Percentiles rank a stretch among this genome's conserved stretches.
phyloP scores from a whole-genome alignment of 2,113 vertebrate genomes.

The Neoarius graeffei region DNA sequence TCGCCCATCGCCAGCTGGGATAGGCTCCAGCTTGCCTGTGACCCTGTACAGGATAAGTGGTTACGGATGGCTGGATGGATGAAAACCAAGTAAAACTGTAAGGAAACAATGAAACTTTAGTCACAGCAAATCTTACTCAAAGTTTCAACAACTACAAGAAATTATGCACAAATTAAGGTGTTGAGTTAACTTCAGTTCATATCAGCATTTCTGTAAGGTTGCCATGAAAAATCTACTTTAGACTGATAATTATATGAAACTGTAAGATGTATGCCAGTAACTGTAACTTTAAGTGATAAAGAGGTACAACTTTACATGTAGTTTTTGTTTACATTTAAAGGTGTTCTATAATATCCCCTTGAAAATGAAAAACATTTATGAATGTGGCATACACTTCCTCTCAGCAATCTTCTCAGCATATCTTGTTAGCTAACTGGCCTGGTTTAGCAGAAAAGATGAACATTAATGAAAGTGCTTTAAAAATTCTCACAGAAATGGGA shows the following conservation, averaged over 20 bases:
- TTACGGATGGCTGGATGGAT: too few species aligned
- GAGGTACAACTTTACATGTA: not conserved
- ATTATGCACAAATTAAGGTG: not conserved
- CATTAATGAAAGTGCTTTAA: not conserved
- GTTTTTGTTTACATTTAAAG: not conserved
- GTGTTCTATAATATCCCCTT: not conserved
- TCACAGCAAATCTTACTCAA: not conserved
- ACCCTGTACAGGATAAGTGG: too few species aligned
- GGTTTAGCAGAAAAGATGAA: not conserved
- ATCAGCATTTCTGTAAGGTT: not conserved
- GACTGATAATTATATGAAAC: not conserved
- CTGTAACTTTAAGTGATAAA: not conserved
- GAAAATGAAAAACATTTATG: not conserved
- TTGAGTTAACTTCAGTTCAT: not conserved
- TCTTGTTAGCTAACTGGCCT: not conserved
- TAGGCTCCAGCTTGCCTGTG: too few species aligned
- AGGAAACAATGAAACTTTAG: not conserved
- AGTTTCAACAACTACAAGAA: not conserved
- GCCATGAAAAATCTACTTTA: not conserved
- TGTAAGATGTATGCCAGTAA: not conserved
- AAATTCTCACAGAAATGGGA: not conserved
- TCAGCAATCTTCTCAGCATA: not conserved
- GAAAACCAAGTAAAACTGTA: not conserved
- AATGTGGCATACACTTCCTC: not conserved
- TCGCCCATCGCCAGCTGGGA: too few species aligned